phyloP scores from a whole-genome alignment of 2,888 invertebrate genomes.

The Andrena chrysosceles region DNA sequence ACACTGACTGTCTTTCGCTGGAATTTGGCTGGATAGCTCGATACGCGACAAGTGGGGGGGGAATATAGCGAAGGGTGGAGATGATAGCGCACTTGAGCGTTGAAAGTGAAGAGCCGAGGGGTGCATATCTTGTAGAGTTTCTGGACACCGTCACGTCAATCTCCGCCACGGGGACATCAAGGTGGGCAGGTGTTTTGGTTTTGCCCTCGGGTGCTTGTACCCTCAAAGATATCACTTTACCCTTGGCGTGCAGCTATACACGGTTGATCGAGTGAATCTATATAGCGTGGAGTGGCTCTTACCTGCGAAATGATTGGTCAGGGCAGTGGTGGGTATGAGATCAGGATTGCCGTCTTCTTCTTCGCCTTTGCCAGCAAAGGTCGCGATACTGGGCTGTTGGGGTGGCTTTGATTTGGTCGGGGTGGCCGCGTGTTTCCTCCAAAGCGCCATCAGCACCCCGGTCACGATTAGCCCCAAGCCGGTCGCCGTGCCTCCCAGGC shows the following conservation, averaged over 20 bases:
- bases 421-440: conserved; percentile 82
- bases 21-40: background rate
- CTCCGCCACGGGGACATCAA: too few relatives aligned
- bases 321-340: conserved; percentile 82
- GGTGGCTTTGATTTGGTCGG: conserved; percentile 77
- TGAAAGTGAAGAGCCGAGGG: too few relatives aligned
- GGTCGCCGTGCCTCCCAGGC: conserved; percentile 82
- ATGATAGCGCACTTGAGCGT: too few relatives aligned
- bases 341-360: conserved; percentile 84
- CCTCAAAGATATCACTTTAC: too few relatives aligned
- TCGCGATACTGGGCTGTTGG: conserved; percentile 79
- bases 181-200: too few relatives aligned
- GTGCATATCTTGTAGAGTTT: too few relatives aligned
- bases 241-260: too few relatives aligned
- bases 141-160: too few relatives aligned
- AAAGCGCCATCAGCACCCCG: conserved; percentile 83
- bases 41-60: too few relatives aligned
- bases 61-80: too few relatives aligned
- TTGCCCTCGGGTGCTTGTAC: too few relatives aligned
- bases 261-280: background rate
- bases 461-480: conserved; percentile 83
- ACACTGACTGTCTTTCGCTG: background rate
- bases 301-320: conserved; percentile 81
- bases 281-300: conserved; percentile 12
- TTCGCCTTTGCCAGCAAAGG: conserved; percentile 79